These are phyloP conservation scores for Argyresthia albistria DNA, from an alignment of 2,888 invertebrate species.

Conservation along the genomic window DNA sequence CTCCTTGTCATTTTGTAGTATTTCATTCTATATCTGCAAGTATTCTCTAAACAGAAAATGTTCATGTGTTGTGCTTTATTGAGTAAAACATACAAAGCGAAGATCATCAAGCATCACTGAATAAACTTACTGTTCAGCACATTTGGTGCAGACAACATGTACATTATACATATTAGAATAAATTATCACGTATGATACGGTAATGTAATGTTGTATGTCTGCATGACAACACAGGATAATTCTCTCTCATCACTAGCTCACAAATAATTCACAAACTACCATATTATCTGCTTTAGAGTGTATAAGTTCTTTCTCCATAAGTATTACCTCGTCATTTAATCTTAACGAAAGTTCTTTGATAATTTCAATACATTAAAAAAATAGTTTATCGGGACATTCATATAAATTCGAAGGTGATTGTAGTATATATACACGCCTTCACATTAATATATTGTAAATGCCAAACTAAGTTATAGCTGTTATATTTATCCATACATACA, in stretches of 20 bases:
- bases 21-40: background rate
- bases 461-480: conserved; percentile 59
- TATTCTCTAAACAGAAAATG: background rate
- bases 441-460: conserved; percentile 45
- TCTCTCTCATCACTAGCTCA: conserved; percentile 31
- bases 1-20: background rate
- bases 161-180: too few species aligned
- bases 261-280: conserved; percentile 47
- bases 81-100: too few species aligned
- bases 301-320: conserved; percentile 30
- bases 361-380: conserved; percentile 12
- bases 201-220: too few species aligned
- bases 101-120: too few species aligned
- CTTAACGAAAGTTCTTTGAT: conserved; percentile 11
- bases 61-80: background rate
- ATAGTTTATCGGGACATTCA: conserved; percentile 15
- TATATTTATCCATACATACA: conserved; percentile 63
- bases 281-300: background rate
- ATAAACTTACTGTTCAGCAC: too few species aligned
- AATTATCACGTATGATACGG: too few species aligned
- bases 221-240: too few species aligned
- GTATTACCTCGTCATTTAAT: conserved; percentile 63
- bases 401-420: conserved; percentile 1
- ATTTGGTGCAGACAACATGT: too few species aligned
- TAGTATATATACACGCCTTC: background rate